Evolutionary conservation across 2,113 vertebrate genomes (phyloP).

Genomic region (Neopipo cinnamomea): DNA sequence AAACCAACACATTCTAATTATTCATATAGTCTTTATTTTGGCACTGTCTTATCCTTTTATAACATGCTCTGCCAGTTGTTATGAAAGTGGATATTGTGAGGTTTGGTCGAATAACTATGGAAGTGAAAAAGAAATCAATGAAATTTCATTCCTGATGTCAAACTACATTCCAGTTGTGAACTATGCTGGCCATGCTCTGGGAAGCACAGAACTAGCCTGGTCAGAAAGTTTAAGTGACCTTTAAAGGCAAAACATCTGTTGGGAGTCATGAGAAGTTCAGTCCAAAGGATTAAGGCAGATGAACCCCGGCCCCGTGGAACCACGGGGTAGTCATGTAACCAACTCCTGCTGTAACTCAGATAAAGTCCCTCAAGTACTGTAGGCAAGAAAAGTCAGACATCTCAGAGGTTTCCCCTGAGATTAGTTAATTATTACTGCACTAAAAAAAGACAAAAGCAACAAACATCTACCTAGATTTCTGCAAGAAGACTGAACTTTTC

Average conservation of each 20-base stretch:
- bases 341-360: not conserved
- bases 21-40: not conserved
- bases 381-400: not conserved
- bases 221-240: not conserved
- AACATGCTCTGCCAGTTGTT: accelerated
- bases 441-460: not conserved
- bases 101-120: not conserved
- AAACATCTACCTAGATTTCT: no score
- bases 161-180: not conserved
- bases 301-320: not conserved
- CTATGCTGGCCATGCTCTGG: not conserved
- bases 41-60: not conserved
- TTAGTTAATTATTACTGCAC: accelerated
- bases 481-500: not conserved
- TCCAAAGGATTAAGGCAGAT: not conserved
- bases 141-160: not conserved
- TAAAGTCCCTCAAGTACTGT: not conserved
- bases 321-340: not conserved
- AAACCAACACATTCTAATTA: accelerated
- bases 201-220: not conserved
- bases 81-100: accelerated
- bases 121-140: not conserved
- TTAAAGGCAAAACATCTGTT: slow-evolving; percentile 31
- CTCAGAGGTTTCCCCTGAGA: not conserved
- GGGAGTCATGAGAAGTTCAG: not conserved